Percentiles rank a stretch among this genome's conserved stretches.
Evolutionary conservation across 2,113 vertebrate genomes (phyloP).

Genomic region (Oncorhynchus clarkii): DNA sequence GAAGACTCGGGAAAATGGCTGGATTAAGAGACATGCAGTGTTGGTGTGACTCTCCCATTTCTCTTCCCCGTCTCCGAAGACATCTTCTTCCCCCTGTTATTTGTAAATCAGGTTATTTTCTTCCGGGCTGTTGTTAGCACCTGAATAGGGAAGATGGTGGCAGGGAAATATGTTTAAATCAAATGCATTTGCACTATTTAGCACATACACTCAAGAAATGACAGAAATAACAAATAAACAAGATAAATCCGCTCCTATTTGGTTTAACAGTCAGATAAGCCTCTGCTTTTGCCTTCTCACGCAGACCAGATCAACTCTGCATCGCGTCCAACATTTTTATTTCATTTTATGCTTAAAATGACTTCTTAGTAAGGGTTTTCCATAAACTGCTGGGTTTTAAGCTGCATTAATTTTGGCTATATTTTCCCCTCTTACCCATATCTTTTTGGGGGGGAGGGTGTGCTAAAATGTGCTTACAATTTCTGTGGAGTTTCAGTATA

Average conservation of each 20-base stretch:
- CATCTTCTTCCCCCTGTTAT: conserved; percentile 33
- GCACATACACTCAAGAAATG: conserved; percentile 17
- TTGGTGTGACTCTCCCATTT: conserved; percentile 43
- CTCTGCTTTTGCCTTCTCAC: conserved; percentile 40
- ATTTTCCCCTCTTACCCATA: conserved; percentile 14
- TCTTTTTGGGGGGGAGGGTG: background rate
- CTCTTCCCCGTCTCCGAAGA: conserved; percentile 36
- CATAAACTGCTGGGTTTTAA: conserved; percentile 39
- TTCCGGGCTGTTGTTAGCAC: background rate
- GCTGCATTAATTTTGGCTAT: conserved; percentile 34
- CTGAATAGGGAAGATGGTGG: background rate
- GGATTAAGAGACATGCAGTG: conserved; percentile 51
- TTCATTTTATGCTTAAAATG: conserved; percentile 38
- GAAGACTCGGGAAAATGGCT: conserved; percentile 58
- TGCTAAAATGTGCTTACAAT: conserved; percentile 2
- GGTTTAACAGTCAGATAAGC: conserved; percentile 44
- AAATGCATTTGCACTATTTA: conserved; percentile 20
- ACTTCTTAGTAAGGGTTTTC: conserved; percentile 35
- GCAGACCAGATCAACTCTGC: conserved; percentile 38
- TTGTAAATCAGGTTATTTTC: conserved; percentile 24
- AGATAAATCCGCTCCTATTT: conserved; percentile 45
- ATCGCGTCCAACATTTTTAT: conserved; percentile 30
- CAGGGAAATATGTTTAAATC: conserved; percentile 14
- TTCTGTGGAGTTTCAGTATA: conserved; percentile 1
- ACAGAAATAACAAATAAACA: conserved; percentile 43